Evolutionary conservation across 2,888 invertebrate species (phyloP), one percentile per base, ranked within the genome.

Genomic region (Coremacera marginata): DNA sequence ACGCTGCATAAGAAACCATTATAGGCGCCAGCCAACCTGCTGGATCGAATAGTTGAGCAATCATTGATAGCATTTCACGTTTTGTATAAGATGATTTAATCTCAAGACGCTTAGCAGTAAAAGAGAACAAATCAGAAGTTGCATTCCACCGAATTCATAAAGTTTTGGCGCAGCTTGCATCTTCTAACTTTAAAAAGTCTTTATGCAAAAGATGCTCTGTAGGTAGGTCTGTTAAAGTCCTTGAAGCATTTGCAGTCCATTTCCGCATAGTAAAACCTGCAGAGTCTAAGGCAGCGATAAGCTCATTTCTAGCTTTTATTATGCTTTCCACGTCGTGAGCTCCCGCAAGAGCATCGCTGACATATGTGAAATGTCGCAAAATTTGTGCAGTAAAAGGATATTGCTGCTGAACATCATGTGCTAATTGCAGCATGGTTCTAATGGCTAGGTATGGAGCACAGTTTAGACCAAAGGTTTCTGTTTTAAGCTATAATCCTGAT

Each of bases 271-370:
- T 31, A 31, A 31, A 77, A 3, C 79, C 82, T 16, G 78, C 76
- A 1, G 79, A 79, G 9, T 16, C 22, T 5, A 82, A 44, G 0
- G 65, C 22, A 77, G 34, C n/a, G 74, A 63, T 31, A 31, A 31
- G 31, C 31, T 31, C 31, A n/a, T 72, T 19, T 9, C 68, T 49
- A 19, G 76, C 60, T 1, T 31, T 9, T n/a, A 76, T 52, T 5
- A 77, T 70, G 11, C 75, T 62, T 5, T 55, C 11, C 8, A 73
- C 27, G 3, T 63, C 71, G 22, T 79, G 76, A 57, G 77, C 55
- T 0, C 80, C 80, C 3, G 72, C 77, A 11, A 78, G 60, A n/a
- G 70, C 65, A 31, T 80, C 79, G 22, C 78, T 78, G 0, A 79
- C 79, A 65, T 78, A 78, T 51, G 72, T 77, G n/a, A 68, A 63